Conservation (phyloP, 2,888 invertebrate genomes). For the Harmothoe impar region DNA sequence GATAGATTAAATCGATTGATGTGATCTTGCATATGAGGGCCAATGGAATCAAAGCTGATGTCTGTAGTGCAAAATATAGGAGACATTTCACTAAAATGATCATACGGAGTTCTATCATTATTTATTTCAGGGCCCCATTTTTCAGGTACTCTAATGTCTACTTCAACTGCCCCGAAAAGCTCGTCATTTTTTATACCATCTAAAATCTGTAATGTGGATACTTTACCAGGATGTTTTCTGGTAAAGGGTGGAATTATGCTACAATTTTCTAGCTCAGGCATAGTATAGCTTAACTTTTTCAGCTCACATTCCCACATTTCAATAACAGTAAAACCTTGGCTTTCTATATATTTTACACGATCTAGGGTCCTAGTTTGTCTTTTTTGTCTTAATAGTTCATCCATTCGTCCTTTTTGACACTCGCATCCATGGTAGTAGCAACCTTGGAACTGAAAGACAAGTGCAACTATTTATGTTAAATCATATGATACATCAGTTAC, state of each 20-base stretch:
- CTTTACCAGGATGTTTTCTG: background rate
- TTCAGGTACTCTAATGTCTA: background rate
- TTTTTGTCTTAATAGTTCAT: background rate
- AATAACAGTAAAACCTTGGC: background rate
- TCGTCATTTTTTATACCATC: background rate
- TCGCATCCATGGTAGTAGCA: background rate
- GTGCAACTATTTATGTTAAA: no score
- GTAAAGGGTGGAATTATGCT: background rate
- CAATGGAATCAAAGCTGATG: no score
- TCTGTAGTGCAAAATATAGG: background rate
- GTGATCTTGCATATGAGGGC: background rate
- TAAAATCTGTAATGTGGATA: background rate
- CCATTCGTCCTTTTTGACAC: background rate
- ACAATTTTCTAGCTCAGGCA: background rate
- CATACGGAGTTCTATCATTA: background rate
- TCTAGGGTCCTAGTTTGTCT: background rate
- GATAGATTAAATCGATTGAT: background rate
- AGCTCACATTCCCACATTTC: background rate
- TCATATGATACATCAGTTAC: no score
- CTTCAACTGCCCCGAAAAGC: no score
- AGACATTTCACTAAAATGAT: background rate
- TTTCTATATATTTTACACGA: background rate
- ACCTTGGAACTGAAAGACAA: background rate
- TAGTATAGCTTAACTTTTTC: background rate
- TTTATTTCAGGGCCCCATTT: background rate